Conservation (phyloP, 2,888 invertebrate genomes). For the Helobdella robusta region DNA sequence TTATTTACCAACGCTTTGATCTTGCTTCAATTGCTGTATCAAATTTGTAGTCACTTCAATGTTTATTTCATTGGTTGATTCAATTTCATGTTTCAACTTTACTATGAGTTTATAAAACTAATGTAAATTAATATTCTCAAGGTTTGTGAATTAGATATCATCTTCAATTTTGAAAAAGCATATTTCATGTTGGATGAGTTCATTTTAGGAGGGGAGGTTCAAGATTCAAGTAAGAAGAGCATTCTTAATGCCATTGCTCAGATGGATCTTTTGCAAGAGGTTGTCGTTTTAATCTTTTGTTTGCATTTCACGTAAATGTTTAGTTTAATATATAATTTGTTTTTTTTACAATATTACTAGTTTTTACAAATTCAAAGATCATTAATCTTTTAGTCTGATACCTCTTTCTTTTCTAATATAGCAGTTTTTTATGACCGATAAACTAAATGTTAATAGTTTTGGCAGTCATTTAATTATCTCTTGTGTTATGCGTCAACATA, state of each 20-base stretch:
- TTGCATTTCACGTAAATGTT: not conserved
- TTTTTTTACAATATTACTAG: not conserved
- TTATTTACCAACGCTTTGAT: no score
- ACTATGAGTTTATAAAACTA: no score
- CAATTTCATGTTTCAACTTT: no score
- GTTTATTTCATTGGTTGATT: no score
- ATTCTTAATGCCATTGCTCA: conserved; percentile 97
- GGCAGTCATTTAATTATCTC: no score
- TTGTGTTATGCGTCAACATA: no score
- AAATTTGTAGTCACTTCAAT: no score
- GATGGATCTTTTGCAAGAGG: conserved; percentile 98
- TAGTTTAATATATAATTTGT: not conserved
- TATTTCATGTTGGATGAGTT: conserved; percentile 97
- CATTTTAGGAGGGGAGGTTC: conserved; percentile 91
- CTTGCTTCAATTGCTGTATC: no score
- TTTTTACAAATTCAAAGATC: no score
- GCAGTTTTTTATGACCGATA: not conserved
- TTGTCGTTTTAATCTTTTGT: conserved; percentile 45
- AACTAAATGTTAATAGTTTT: not conserved
- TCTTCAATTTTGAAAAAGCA: conserved; percentile 99
- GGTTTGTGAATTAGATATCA: conserved; percentile 98
- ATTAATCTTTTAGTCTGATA: no score
- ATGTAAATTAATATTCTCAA: conserved; percentile 49
- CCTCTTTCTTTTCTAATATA: no score
- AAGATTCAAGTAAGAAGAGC: conserved; percentile 98